Evolutionary conservation across 2,888 invertebrate species (phyloP).

Genomic region (Icerya purchasi): DNA sequence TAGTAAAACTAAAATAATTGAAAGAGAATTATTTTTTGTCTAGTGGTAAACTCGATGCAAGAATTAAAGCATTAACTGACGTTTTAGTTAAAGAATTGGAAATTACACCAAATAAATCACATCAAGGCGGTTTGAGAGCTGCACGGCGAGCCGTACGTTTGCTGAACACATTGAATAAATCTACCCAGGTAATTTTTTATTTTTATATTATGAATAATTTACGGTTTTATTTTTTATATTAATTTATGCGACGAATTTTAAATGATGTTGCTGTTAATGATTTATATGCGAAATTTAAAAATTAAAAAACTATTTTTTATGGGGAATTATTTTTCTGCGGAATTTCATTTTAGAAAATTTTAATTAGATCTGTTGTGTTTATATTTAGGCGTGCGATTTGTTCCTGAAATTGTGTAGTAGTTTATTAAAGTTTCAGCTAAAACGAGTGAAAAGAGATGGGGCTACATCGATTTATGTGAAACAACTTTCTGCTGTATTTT

Average conservation of each 20-base stretch:
- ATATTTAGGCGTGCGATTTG: constrained; percentile 49
- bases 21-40: background rate
- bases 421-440: constrained; percentile 56
- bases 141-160: constrained; percentile 63
- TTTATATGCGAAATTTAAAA: no score
- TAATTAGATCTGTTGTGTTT: constrained; percentile 12
- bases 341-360: no score
- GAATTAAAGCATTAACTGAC: constrained; percentile 57
- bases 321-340: no score
- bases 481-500: constrained; percentile 62
- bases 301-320: no score
- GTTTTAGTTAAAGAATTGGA: constrained; percentile 74
- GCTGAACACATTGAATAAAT: constrained; percentile 51
- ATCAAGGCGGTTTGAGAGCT: constrained; percentile 65
- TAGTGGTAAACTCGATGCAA: constrained; percentile 34
- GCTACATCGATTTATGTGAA: constrained; percentile 57
- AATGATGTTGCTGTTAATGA: no score
- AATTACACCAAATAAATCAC: constrained; percentile 64
- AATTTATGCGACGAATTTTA: no score
- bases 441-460: constrained; percentile 58
- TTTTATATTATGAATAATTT: no score
- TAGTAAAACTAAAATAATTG: background rate
- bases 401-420: constrained; percentile 62
- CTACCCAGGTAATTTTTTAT: constrained; percentile 38
- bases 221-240: no score